A percentile compares a stretch with the other conserved stretches of the same genome.
Conservation (phyloP, 2,113 vertebrate genomes). For the Melanerpes formicivorus region DNA sequence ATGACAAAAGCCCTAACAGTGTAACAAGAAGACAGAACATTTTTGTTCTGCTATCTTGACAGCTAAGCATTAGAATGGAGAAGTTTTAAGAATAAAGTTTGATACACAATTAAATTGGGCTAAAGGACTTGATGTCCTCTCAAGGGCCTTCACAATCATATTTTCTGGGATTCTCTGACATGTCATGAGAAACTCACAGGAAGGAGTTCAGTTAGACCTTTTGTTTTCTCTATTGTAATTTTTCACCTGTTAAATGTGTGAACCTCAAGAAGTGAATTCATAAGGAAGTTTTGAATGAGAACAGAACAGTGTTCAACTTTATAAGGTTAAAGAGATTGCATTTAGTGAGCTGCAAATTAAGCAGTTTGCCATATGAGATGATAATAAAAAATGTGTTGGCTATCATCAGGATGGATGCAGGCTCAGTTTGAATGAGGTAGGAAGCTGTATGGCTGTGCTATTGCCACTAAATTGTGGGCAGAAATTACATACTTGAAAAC, state of each 20-base stretch:
- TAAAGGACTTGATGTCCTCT: neutral
- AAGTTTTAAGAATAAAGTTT: neutral
- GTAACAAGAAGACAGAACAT: neutral
- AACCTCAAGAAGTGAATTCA: neutral
- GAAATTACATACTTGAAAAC: neutral
- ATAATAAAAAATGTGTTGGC: neutral
- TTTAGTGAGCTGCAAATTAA: conserved; percentile 16
- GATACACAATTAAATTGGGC: neutral
- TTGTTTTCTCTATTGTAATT: neutral
- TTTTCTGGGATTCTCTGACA: neutral
- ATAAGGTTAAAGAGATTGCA: neutral
- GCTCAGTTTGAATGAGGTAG: neutral
- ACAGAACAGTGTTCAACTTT: neutral
- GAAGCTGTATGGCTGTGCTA: neutral
- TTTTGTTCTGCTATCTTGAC: neutral
- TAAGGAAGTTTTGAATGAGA: neutral
- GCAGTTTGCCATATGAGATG: neutral
- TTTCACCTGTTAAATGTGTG: neutral
- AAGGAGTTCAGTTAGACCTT: neutral
- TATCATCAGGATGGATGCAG: neutral
- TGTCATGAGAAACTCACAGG: neutral
- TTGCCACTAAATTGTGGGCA: neutral
- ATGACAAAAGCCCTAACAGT: neutral
- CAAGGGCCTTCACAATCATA: neutral
- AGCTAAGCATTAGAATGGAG: neutral